Percentiles rank a stretch among this genome's conserved stretches.
These are phyloP conservation scores for Callyntrura guangdongensis DNA, from an alignment of 2,888 invertebrate species.

Conservation along the genomic window DNA sequence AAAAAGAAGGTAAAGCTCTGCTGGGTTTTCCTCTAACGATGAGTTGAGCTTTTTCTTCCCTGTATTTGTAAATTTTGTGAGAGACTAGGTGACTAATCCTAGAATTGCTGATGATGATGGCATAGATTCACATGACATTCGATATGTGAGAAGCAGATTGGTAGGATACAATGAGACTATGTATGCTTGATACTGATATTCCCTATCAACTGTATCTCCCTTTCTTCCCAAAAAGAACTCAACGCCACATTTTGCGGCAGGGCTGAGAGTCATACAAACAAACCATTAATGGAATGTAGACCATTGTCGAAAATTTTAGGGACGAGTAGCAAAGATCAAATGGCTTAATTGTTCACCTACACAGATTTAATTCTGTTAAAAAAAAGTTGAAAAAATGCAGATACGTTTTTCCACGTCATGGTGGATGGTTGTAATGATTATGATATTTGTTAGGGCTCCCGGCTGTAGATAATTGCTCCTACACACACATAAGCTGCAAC, in stretches of 20 bases:
- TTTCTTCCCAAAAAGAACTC: too few species aligned
- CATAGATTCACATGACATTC: background rate
- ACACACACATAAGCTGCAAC: background rate
- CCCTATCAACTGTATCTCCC: too few species aligned
- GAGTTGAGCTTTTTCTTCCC: constrained; percentile 3
- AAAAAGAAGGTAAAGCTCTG: background rate
- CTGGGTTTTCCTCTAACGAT: background rate
- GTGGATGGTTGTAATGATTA: constrained; percentile 74
- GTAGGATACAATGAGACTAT: background rate
- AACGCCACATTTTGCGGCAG: too few species aligned
- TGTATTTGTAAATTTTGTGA: constrained; percentile 1
- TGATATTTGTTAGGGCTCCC: constrained; percentile 76
- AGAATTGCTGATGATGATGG: background rate
- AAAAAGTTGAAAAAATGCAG: background rate
- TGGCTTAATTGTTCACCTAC: constrained; percentile 31
- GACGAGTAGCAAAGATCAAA: constrained; percentile 9
- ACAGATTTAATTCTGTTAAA: background rate
- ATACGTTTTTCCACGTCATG: constrained; percentile 56
- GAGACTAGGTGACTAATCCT: constrained; percentile 9
- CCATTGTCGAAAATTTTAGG: too few species aligned
- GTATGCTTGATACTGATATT: background rate
- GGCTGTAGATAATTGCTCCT: constrained; percentile 76
- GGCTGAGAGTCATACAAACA: too few species aligned
- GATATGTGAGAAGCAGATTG: background rate
- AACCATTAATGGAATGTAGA: too few species aligned